A percentile compares a stretch with the other conserved stretches of the same genome.
phyloP scores from a whole-genome alignment of 2,888 invertebrate genomes.

The Hydropsyche betteni region DNA sequence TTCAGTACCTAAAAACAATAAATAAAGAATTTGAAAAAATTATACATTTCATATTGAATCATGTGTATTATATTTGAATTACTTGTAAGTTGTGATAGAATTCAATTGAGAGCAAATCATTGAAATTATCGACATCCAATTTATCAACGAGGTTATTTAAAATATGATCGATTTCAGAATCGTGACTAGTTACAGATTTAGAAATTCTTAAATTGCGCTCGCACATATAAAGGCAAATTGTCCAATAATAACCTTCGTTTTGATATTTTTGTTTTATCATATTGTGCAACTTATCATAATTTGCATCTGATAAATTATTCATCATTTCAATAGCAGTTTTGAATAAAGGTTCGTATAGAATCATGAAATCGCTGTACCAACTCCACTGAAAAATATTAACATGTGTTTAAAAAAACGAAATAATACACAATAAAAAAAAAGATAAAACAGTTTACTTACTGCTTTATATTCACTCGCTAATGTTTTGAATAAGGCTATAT shows the following conservation, averaged over 20 bases:
- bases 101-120: slow-evolving; percentile 19
- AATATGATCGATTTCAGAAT: not conserved
- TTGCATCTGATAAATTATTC: slow-evolving; percentile 32
- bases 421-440: not conserved
- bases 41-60: slow-evolving; percentile 34
- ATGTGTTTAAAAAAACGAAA: not conserved
- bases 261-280: slow-evolving; percentile 40
- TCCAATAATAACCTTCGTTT: slow-evolving; percentile 48
- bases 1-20: slow-evolving; percentile 15
- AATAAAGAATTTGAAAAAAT: not conserved
- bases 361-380: slow-evolving; percentile 39
- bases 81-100: slow-evolving; percentile 36
- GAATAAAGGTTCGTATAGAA: slow-evolving; percentile 40
- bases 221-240: slow-evolving; percentile 35
- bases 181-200: not conserved
- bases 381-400: slow-evolving; percentile 55
- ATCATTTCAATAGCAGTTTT: slow-evolving; percentile 28
- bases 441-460: slow-evolving; percentile 54
- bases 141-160: slow-evolving; percentile 13
- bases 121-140: slow-evolving; percentile 13
- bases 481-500: slow-evolving; percentile 56
- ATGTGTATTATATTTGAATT: slow-evolving; percentile 5
- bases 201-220: not conserved
- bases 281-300: slow-evolving; percentile 36
- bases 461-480: slow-evolving; percentile 60